Evolutionary conservation across 1,140 invertebrate genomes (phyloP), one percentile per base, ranked within the genome.

Genomic region (Rhopalosiphum padi): DNA sequence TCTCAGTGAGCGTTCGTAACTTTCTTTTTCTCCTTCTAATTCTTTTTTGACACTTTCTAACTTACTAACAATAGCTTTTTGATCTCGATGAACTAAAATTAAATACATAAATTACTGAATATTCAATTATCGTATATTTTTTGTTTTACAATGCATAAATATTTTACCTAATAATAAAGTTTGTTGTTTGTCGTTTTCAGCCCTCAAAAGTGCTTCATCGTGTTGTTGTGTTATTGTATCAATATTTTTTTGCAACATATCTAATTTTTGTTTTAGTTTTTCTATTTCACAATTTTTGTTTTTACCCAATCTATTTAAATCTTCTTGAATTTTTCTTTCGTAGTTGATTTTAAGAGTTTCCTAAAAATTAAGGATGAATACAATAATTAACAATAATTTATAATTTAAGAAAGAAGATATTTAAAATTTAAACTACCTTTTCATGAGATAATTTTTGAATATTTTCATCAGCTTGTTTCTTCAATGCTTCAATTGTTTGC

Each of bases 111-210:
- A 41, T 37, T 35, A 53, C 11, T 83, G 88, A n/a, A 82, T 22
- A 2, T 82, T 18, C n/a, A 88, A 68, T 68, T 46, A 60, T 18
- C 6, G n/a, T 77, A 1, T 77, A 77, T 11, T 41, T 35, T 89
- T 30, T 93, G 37, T 88, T 77, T 25, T 77, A 53, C 18, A 43
- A 48, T 46, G 11, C 25, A 93, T 30, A 86, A 51, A 51, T 41
- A 23, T 30, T 25, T 11, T 92, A 97, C 97, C 97, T 94, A 98
- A 97, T 11, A 98, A 95, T 85, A 98, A 95, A n/a, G 97, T 97
- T 95, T 98, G 97, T 94, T 98, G 98, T 94, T 98, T 98, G 94
- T 98, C 98, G 95, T 98, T 98, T 95, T 98, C 98, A 8, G 97
- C 97, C 48, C 98, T 95, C 6, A 98, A 95, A 94, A 98, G 96